Conservation (phyloP, 2,113 vertebrate species). For the Syrrhaptes paradoxus region DNA sequence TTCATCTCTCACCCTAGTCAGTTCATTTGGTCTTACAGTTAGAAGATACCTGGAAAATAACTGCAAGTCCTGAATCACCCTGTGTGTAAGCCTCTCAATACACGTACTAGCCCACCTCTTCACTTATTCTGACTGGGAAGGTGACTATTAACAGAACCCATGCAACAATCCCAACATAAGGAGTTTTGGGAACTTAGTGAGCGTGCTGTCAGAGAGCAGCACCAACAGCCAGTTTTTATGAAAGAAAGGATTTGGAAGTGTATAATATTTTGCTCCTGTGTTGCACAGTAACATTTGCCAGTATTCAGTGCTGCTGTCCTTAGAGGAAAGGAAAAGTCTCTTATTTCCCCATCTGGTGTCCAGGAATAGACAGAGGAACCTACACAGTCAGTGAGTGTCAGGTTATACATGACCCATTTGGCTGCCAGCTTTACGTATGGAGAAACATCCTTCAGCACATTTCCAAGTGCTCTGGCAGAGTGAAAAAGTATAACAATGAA, state of each 20-base stretch:
- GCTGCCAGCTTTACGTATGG: neutral
- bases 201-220: neutral
- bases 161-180: neutral
- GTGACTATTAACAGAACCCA: neutral
- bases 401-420: neutral
- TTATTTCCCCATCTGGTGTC: neutral
- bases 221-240: neutral
- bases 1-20: neutral
- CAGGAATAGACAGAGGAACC: neutral
- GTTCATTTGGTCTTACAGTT: neutral
- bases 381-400: neutral
- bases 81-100: neutral
- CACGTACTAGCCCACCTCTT: neutral
- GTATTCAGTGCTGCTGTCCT: neutral
- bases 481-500: neutral
- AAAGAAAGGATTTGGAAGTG: neutral
- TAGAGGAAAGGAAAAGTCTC: neutral
- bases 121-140: neutral
- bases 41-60: neutral
- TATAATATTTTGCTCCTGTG: neutral
- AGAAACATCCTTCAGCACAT: neutral
- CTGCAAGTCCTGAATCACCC: neutral
- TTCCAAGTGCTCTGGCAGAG: neutral
- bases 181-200: fast-evolving
- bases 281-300: neutral